Evolutionary conservation across 2,888 invertebrate genomes (phyloP).

Genomic region (Archaeoteleia sp.): DNA sequence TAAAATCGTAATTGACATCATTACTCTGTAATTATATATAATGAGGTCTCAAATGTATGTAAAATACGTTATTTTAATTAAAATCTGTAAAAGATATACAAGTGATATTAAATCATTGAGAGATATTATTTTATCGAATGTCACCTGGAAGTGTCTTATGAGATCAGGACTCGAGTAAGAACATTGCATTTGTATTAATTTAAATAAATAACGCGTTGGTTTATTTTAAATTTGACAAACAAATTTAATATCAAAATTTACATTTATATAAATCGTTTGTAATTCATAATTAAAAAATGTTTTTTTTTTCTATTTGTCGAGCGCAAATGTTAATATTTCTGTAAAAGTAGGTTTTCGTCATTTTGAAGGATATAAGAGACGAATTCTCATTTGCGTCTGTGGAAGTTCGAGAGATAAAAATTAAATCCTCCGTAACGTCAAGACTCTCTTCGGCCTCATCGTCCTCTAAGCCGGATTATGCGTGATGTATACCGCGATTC

Average conservation of each 20-base stretch:
- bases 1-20: slow-evolving; percentile 22
- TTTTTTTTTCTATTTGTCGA: too few relatives aligned
- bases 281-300: too few relatives aligned
- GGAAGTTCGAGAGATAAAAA: slow-evolving; percentile 27
- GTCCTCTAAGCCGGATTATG: slow-evolving; percentile 41
- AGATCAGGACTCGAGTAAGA: too few relatives aligned
- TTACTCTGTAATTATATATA: slow-evolving; percentile 29
- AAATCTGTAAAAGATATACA: slow-evolving; percentile 34
- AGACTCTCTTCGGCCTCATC: slow-evolving; percentile 31
- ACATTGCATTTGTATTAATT: too few relatives aligned
- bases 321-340: too few relatives aligned
- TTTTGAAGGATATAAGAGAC: slow-evolving; percentile 16
- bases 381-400: slow-evolving; percentile 27
- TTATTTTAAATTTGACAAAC: too few relatives aligned
- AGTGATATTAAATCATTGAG: slow-evolving; percentile 18
- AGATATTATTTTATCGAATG: slow-evolving; percentile 7
- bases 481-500: slow-evolving; percentile 43
- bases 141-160: too few relatives aligned
- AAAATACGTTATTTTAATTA: slow-evolving; percentile 28
- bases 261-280: too few relatives aligned
- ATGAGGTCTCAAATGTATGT: slow-evolving; percentile 3
- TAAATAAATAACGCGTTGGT: too few relatives aligned
- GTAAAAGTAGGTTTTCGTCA: slow-evolving; percentile 7
- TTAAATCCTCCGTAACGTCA: slow-evolving; percentile 32
- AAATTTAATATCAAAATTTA: too few relatives aligned